phyloP scores from a whole-genome alignment of 2,888 invertebrate genomes.

The Elmis aenea region DNA sequence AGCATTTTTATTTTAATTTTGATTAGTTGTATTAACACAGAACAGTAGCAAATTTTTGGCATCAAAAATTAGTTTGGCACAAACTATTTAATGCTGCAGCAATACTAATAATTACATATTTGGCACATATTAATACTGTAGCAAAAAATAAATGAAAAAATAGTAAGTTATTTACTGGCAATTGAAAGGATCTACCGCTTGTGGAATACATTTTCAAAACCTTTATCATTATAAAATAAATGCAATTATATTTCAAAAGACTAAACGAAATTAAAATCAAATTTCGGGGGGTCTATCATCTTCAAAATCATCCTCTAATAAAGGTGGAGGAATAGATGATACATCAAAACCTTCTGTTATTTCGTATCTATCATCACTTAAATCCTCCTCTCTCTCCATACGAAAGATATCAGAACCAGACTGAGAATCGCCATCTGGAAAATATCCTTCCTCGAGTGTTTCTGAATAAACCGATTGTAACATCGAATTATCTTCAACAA shows the following conservation, averaged over 20 bases:
- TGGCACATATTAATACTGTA: slow-evolving; percentile 17
- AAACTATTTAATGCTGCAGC: too few species aligned
- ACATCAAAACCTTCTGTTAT: slow-evolving; percentile 73
- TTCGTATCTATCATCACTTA: slow-evolving; percentile 56
- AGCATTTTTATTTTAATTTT: too few species aligned
- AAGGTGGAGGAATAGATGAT: slow-evolving; percentile 70
- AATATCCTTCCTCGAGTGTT: slow-evolving; percentile 56
- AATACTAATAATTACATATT: too few species aligned
- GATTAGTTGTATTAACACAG: slow-evolving; percentile 12
- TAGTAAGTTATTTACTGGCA: too few species aligned
- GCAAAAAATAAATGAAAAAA: too few species aligned
- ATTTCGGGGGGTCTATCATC: slow-evolving; percentile 45
- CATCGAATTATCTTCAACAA: slow-evolving; percentile 30
- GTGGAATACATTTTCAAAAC: too few species aligned
- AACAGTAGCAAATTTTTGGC: slow-evolving; percentile 21
- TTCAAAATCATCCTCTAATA: slow-evolving; percentile 70
- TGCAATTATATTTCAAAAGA: too few species aligned
- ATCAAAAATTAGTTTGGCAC: too few species aligned
- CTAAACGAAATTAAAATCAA: slow-evolving; percentile 40
- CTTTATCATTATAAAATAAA: too few species aligned
- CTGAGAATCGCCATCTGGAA: slow-evolving; percentile 56
- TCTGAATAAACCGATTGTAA: slow-evolving; percentile 31
- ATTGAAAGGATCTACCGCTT: too few species aligned
- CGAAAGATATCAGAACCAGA: slow-evolving; percentile 48
- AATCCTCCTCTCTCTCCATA: slow-evolving; percentile 44